Base-by-base conservation (phyloP, 2,888 invertebrate genomes). In the Drosophila affinis region DNA sequence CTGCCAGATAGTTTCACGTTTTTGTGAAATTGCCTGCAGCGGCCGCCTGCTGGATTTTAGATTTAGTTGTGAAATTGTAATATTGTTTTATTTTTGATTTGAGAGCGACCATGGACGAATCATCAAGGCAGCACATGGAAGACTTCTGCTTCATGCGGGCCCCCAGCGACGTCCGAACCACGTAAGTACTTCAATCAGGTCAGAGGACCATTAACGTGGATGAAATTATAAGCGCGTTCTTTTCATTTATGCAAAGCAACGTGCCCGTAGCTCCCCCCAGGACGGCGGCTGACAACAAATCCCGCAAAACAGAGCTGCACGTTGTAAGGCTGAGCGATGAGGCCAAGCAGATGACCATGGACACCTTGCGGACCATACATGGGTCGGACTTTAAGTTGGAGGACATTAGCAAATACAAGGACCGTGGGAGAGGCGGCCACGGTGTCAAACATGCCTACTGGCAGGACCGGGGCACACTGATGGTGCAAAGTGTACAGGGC, bases 221-320 rank as follows among this genome's bases (percentile, higher is more conserved):
- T 6, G 21, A 18, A 45, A 56, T 46, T 32, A 18, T 7, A 1
- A 9, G 0, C 3, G n/a, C 12, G n/a, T 10, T 51, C 18, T 27
- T 21, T 5, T 24, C 9, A 6, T 18, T 34, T 56, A 6, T n/a
- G 57, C 27, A 56, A 34, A 92, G 91, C 27, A 92, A 91, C 75
- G 78, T 86, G 32, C 72, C 93, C 61, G 93, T 93, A 48, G 92
- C 93, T 39, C 6, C n/a, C 1, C 91, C 93, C 59, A 86, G 74
- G 48, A 70, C 74, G 0, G 78, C 89, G 48, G 92, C 93, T 72
- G 93, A 94, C 6, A 93, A 91, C 68, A 93, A 93, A 34, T 91
- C 93, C 7, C 93, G 95, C 1, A 96, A 95, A 91, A 95, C 96
- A 72, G 96, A 96, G 92, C 93, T 97, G 92, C 96, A 96, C 87